Conservation (phyloP, 1,140 invertebrate genomes). For the Drosophila melanica region DNA sequence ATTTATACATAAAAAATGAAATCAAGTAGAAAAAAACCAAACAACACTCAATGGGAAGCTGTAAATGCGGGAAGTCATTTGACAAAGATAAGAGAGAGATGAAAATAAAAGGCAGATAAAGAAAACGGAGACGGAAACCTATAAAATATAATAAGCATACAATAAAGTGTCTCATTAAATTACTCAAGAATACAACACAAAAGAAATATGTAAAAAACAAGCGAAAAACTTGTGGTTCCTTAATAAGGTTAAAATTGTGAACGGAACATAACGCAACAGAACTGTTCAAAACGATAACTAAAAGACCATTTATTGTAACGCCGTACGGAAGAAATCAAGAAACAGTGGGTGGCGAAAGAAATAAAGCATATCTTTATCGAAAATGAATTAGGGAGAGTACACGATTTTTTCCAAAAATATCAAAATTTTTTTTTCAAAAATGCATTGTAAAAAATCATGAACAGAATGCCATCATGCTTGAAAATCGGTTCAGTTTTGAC, state of each 20-base stretch:
- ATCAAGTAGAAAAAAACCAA: slow-evolving; percentile 28
- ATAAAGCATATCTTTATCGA: too few species aligned
- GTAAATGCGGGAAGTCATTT: slow-evolving; percentile 14
- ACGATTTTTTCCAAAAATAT: too few species aligned
- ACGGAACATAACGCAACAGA: too few species aligned
- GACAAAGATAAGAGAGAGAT: background rate
- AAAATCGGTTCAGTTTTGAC: too few species aligned
- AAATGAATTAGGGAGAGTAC: too few species aligned
- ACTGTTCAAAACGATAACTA: background rate
- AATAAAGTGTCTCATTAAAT: slow-evolving; percentile 16
- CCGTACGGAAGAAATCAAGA: too few species aligned
- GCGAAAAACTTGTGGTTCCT: background rate
- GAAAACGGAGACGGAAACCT: slow-evolving; percentile 8
- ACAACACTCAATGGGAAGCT: slow-evolving; percentile 28
- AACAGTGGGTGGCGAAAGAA: too few species aligned
- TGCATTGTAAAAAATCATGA: too few species aligned
- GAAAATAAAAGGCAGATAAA: background rate
- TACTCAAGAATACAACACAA: background rate
- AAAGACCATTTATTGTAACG: background rate
- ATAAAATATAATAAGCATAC: slow-evolving; percentile 22
- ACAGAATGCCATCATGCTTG: too few species aligned
- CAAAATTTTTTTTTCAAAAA: too few species aligned
- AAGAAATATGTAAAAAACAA: background rate
- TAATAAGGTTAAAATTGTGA: too few species aligned
- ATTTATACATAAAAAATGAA: slow-evolving; percentile 15